Evolutionary conservation across 2,113 vertebrate genomes (phyloP).

Genomic region (Equus quagga): DNA sequence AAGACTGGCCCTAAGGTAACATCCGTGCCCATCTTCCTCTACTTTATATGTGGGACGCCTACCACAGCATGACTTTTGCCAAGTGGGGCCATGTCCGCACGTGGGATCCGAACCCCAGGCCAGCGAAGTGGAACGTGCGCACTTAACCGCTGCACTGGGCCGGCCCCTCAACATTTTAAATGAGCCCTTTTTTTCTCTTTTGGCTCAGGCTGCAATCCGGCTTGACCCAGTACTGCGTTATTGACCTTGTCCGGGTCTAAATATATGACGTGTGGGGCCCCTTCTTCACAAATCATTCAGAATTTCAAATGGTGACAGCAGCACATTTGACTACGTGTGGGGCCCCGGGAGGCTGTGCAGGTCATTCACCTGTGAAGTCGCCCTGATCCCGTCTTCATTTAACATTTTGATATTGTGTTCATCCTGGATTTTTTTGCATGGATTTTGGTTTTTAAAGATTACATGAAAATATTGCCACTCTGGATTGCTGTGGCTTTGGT

Average conservation of each 20-base stretch:
- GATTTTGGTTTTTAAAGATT: background rate
- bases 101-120: too few relatives aligned
- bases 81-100: too few relatives aligned
- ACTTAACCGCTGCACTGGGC: too few relatives aligned
- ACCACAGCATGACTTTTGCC: too few relatives aligned
- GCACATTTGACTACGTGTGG: background rate
- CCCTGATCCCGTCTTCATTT: background rate
- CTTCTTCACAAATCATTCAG: background rate
- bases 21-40: too few relatives aligned
- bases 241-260: background rate
- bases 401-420: background rate
- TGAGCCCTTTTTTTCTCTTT: background rate
- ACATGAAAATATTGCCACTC: background rate
- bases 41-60: too few relatives aligned
- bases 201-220: background rate
- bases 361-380: background rate
- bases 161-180: background rate
- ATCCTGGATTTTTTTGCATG: background rate
- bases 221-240: background rate
- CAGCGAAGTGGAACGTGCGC: too few relatives aligned
- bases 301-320: background rate
- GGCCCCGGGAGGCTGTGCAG: background rate
- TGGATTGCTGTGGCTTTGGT: background rate
- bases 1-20: too few relatives aligned
- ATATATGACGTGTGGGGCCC: background rate